Evolutionary conservation across 2,113 vertebrate species (phyloP).

Genomic region (Petromus typicus): DNA sequence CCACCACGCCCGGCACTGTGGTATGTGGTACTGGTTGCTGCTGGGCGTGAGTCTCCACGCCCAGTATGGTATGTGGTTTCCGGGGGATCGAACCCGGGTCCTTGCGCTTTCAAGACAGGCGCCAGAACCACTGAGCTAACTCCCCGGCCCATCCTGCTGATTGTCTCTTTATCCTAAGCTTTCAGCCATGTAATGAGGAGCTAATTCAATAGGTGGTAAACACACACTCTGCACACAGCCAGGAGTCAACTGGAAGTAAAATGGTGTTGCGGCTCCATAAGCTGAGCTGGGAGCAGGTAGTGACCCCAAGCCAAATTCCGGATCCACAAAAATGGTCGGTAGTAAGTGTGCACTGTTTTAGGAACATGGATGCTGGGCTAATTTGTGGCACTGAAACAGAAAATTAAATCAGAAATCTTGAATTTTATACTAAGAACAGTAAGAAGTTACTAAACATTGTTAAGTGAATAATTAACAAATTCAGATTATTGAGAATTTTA

Average conservation of each 20-base stretch:
- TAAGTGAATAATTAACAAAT: neutral
- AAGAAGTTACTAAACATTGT: neutral
- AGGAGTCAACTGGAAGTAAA: neutral
- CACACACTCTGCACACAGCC: neutral
- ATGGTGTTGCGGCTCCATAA: rapidly evolving
- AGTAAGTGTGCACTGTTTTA: neutral
- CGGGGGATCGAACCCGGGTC: no score
- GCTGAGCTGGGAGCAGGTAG: neutral
- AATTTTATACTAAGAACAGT: neutral
- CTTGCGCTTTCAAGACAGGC: no score
- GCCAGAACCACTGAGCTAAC: no score
- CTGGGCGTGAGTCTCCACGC: no score
- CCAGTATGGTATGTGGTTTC: no score
- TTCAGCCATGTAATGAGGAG: neutral
- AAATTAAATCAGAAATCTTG: no score
- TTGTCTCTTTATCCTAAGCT: neutral
- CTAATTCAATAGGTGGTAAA: neutral
- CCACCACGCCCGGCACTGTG: no score
- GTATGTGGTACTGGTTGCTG: no score
- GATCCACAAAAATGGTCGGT: no score
- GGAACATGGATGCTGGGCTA: neutral
- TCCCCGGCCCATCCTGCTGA: no score
- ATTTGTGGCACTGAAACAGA: neutral
- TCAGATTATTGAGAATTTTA: neutral
- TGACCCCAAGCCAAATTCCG: neutral